Base-by-base conservation (phyloP, 1,140 invertebrate species). In the Drosophila nikananu region DNA sequence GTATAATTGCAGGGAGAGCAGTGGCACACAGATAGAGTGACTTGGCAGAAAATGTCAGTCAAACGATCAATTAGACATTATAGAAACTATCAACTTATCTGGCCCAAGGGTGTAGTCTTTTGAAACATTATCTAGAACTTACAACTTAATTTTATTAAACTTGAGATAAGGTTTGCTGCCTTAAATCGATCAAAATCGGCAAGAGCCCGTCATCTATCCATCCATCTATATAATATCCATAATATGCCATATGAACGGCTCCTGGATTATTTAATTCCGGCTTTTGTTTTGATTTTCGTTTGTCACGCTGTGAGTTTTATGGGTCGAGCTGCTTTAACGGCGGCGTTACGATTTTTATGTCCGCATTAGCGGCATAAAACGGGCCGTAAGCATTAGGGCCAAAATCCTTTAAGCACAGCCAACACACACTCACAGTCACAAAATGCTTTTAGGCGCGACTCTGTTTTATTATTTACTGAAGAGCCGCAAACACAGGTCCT, bases 291-390 rank as follows among this genome's bases (percentile, higher is more conserved):
- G 64, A 59, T 80, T 59, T 72, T 32, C 44, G 42, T 70, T 70
- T 54, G 48, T 61, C 84, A 72, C 54, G 83, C 73, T 81, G 80
- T 23, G 71, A 77, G 42, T 74, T 71, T 89, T 72, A 76, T 89
- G 70, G 48, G 49, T 32, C 54, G 42, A 63, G 76, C 72, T 83
- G 66, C 44, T 63, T 55, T 70, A 74, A 63, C 66, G 48, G 58
- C 51, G 48, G 62, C 60, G 51, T 70, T 74, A 71, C 61, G 62
- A 54, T 86, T 89, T 89, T 90, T 90, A 89, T 89, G 84, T 73
- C 66, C 66, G 66, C 80, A 86, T 89, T 89, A 89, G 81, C 78
- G 66, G 78, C 84, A 90, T 90, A 75, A 89, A 89, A 81, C 73
- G 63, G 68, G 52, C 73, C 52, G 44, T 78, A 67, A 55, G 84